Percentiles rank a stretch among this genome's conserved stretches.
Conservation (phyloP, 1,140 invertebrate genomes). For the Bombus waltoni region DNA sequence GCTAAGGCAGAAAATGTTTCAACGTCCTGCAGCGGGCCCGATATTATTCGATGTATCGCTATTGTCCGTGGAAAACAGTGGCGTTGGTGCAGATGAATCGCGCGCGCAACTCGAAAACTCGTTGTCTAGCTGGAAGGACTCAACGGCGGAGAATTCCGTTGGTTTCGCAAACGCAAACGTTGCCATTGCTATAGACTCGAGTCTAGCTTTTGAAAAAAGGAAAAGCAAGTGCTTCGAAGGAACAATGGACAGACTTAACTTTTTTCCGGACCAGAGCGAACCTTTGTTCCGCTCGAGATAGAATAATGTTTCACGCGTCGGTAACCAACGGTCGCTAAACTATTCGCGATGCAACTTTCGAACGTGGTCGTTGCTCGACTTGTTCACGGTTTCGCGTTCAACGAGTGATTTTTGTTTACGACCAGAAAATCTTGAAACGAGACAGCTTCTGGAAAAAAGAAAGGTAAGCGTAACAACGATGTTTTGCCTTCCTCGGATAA, state of each 20-base stretch:
- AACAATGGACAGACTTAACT: conserved; percentile 4
- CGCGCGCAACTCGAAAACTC: conserved; percentile 8
- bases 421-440: neutral
- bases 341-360: neutral
- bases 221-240: neutral
- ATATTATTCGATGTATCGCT: conserved; percentile 53
- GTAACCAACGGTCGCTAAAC: neutral
- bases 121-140: neutral
- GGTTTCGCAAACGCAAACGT: neutral
- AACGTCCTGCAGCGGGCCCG: neutral
- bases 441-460: neutral
- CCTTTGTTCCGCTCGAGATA: neutral
- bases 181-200: neutral
- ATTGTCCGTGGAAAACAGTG: conserved; percentile 38
- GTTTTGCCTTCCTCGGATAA: neutral
- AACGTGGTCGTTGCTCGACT: neutral
- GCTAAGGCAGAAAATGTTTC: conserved; percentile 43
- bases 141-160: neutral
- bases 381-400: neutral
- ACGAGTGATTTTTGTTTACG: neutral
- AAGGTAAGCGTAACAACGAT: too few species aligned
- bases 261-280: neutral
- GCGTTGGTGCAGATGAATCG: conserved; percentile 18
- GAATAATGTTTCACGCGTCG: conserved; percentile 15
- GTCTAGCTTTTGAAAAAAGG: neutral